Evolutionary conservation across 2,113 vertebrate species (phyloP).

Genomic region (Lontra canadensis): DNA sequence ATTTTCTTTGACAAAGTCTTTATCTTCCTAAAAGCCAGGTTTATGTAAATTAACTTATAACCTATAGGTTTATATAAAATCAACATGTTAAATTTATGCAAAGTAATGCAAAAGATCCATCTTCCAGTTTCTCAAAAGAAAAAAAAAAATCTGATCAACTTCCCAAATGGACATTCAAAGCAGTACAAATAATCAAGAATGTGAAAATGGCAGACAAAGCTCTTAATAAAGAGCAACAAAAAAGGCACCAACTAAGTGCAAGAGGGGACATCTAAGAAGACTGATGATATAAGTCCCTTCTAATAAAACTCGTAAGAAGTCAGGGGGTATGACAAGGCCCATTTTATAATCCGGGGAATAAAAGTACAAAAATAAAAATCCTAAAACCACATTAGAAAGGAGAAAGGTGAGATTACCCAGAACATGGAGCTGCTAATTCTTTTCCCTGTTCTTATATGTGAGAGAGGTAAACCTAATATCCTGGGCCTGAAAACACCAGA

Average conservation of each 20-base stretch:
- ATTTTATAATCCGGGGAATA: background rate
- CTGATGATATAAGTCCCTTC: slow-evolving; percentile 1
- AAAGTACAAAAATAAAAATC: slow-evolving; percentile 29
- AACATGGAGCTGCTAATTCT: background rate
- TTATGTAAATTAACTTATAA: slow-evolving; percentile 72
- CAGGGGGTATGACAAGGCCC: background rate
- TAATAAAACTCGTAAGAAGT: background rate
- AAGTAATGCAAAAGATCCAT: slow-evolving; percentile 59
- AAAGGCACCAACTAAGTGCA: background rate
- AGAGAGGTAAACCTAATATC: background rate
- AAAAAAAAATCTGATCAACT: background rate
- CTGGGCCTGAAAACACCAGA: background rate
- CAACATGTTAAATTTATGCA: slow-evolving; percentile 68
- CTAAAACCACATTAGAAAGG: slow-evolving; percentile 26
- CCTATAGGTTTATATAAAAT: slow-evolving; percentile 60
- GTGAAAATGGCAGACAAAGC: slow-evolving; percentile 35
- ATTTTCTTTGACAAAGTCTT: slow-evolving; percentile 60
- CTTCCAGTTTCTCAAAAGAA: background rate
- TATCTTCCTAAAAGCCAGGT: slow-evolving; percentile 38
- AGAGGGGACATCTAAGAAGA: background rate
- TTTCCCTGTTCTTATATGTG: background rate
- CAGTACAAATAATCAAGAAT: slow-evolving; percentile 53
- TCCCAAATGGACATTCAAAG: slow-evolving; percentile 35
- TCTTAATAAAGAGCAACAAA: background rate
- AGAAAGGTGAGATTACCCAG: background rate